Evolutionary conservation across 2,888 invertebrate species (phyloP).

Genomic region (Cheilosia pagana): DNA sequence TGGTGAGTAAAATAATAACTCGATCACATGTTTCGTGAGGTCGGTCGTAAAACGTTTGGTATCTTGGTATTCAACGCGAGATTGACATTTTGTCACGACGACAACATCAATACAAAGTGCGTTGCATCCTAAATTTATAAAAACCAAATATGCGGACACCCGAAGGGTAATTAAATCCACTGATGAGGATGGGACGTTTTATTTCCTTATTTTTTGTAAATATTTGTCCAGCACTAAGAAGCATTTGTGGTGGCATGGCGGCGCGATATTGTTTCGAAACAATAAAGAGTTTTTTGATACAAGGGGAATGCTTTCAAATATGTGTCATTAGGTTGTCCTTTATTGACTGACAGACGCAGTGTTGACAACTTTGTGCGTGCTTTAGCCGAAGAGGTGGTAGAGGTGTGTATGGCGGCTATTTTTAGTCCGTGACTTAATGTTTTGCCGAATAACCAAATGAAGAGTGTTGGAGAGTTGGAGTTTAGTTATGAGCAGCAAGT

Average conservation of each 20-base stretch:
- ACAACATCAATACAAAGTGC: background rate
- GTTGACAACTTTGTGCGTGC: too few species aligned
- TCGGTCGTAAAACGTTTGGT: slow-evolving; percentile 48
- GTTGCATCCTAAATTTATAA: slow-evolving; percentile 6
- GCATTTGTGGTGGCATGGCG: slow-evolving; percentile 1
- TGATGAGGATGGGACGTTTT: slow-evolving; percentile 10
- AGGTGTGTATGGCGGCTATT: too few species aligned
- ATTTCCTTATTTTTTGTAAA: slow-evolving; percentile 18
- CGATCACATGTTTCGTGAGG: slow-evolving; percentile 26
- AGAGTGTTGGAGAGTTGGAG: too few species aligned
- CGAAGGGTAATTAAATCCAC: slow-evolving; percentile 23
- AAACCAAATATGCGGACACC: background rate
- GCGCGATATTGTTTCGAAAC: slow-evolving; percentile 20
- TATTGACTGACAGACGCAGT: too few species aligned
- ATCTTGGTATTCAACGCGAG: slow-evolving; percentile 20
- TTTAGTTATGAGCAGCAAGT: too few species aligned
- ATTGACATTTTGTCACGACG: slow-evolving; percentile 55
- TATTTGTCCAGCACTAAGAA: slow-evolving; percentile 5
- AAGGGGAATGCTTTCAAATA: slow-evolving; percentile 5
- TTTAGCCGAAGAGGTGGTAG: too few species aligned
- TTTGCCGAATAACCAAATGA: too few species aligned
- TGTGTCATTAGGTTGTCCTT: slow-evolving; percentile 9
- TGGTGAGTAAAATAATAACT: slow-evolving; percentile 48
- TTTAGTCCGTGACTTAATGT: too few species aligned
- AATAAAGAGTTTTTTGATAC: slow-evolving; percentile 18